phyloP scores from a whole-genome alignment of 2,888 invertebrate genomes.

The Timema podura region DNA sequence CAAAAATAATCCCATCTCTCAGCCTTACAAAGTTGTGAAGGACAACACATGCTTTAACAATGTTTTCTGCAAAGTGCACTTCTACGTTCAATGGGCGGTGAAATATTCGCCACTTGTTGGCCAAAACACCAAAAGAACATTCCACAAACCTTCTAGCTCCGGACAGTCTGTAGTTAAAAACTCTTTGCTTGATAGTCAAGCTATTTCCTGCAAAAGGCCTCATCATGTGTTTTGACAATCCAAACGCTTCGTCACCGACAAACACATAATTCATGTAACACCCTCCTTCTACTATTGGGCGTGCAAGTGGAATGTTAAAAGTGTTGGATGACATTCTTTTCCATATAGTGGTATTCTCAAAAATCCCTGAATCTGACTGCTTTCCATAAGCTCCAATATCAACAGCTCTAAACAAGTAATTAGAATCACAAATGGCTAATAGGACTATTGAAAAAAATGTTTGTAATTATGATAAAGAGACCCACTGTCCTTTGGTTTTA shows the following conservation, averaged over 20 bases:
- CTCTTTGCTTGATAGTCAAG: neutral
- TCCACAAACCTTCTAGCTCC: conserved; percentile 3
- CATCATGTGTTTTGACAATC: neutral
- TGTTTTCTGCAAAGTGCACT: conserved; percentile 5
- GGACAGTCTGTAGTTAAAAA: neutral
- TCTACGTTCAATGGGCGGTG: neutral
- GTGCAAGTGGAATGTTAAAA: neutral
- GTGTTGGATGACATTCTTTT: conserved; percentile 5
- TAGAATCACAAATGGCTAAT: conserved; percentile 9
- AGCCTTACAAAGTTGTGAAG: conserved; percentile 9
- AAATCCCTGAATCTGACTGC: conserved; percentile 1
- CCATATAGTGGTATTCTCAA: neutral
- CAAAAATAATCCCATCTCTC: conserved; percentile 7
- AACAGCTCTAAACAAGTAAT: conserved; percentile 3
- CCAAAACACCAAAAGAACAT: conserved; percentile 5
- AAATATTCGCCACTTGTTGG: conserved; percentile 4
- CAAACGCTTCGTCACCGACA: conserved; percentile 9
- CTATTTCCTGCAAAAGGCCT: conserved; percentile 5
- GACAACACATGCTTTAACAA: neutral
- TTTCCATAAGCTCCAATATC: conserved; percentile 6
- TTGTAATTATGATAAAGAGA: neutral
- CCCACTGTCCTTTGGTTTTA: conserved; percentile 7
- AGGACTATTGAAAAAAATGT: conserved; percentile 1
- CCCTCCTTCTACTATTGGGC: neutral
- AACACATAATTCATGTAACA: conserved; percentile 3